A percentile compares a stretch with the other conserved stretches of the same genome.
phyloP scores from a whole-genome alignment of 2,797 vertebrate genomes.

The Squalus acanthias region DNA sequence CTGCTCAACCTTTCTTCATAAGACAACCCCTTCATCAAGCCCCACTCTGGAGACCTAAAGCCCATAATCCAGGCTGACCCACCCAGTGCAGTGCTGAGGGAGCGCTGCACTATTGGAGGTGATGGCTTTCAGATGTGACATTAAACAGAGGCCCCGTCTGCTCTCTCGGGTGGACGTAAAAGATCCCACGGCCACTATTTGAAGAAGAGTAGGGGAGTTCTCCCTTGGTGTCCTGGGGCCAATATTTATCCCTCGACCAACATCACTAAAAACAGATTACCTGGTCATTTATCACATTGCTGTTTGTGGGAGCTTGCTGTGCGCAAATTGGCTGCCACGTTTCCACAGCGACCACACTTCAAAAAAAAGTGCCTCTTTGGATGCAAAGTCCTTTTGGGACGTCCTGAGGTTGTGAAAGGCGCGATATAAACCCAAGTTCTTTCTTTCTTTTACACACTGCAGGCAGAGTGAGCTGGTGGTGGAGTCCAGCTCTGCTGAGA shows the following conservation, averaged over 20 bases:
- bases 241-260: not conserved
- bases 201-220: no score
- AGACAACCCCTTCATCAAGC: no score
- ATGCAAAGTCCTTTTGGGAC: not conserved
- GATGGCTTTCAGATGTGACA: not conserved
- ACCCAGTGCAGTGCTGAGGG: not conserved
- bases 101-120: not conserved
- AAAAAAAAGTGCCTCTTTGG: not conserved
- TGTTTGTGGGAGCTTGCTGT: not conserved
- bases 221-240: not conserved
- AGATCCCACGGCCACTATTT: no score
- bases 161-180: not conserved
- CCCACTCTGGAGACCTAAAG: not conserved
- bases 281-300: not conserved
- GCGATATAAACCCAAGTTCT: not conserved
- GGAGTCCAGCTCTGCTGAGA: not conserved
- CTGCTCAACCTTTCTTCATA: no score
- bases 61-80: not conserved
- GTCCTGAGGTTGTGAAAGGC: not conserved
- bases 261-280: not conserved
- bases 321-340: not conserved
- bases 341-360: not conserved
- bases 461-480: slow-evolving; percentile 22
- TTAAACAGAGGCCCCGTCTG: not conserved
- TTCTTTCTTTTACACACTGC: slow-evolving; percentile 25